A percentile compares a stretch with the other conserved stretches of the same genome.
Conservation (phyloP, 2,888 invertebrate species). For the Tipula helvola region DNA sequence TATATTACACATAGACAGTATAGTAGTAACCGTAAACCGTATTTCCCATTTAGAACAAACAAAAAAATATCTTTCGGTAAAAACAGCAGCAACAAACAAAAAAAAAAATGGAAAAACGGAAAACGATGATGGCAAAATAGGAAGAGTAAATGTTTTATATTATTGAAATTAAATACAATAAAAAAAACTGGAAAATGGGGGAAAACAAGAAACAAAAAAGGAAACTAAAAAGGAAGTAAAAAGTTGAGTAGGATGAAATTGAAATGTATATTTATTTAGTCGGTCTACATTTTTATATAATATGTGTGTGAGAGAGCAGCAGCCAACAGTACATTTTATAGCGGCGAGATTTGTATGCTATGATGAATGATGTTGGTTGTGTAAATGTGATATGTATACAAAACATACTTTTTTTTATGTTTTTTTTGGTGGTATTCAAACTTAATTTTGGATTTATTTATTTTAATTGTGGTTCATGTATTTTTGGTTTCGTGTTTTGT, state of each 20-base stretch:
- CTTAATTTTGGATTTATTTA: background rate
- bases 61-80: background rate
- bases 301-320: background rate
- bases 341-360: background rate
- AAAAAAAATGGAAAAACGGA: background rate
- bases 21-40: background rate
- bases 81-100: background rate
- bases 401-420: background rate
- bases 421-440: background rate
- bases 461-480: background rate
- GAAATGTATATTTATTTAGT: background rate
- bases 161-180: background rate
- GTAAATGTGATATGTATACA: background rate
- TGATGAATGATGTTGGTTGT: background rate
- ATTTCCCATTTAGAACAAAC: background rate
- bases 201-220: background rate
- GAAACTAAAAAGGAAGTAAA: background rate
- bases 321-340: background rate
- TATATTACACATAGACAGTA: no score
- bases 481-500: background rate
- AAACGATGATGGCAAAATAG: background rate
- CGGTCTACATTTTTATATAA: background rate
- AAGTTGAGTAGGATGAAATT: background rate
- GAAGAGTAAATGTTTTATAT: background rate
- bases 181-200: background rate